A percentile compares a stretch with the other conserved stretches of the same genome.
Conservation (phyloP, 2,113 vertebrate genomes). For the Gasterosteus nipponicus region DNA sequence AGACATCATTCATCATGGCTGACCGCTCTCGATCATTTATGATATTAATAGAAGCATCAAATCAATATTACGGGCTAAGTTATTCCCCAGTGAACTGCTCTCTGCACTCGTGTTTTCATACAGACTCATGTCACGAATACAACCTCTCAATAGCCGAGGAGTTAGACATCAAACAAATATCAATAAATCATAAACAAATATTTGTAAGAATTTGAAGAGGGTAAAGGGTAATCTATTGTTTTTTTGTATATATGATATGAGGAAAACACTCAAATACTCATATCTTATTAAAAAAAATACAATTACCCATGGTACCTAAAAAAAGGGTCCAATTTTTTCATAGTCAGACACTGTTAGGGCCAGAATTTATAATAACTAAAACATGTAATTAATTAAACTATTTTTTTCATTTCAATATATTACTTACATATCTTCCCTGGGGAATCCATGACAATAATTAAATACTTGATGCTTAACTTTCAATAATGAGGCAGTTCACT, state of each 20-base stretch:
- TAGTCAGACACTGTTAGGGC: not conserved
- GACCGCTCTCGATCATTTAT: slow-evolving; percentile 73
- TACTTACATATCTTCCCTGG: not conserved
- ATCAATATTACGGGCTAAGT: slow-evolving; percentile 40
- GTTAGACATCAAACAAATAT: slow-evolving; percentile 1
- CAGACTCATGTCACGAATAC: slow-evolving; percentile 32
- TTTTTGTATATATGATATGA: not conserved
- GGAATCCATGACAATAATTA: not conserved
- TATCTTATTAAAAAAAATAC: not conserved
- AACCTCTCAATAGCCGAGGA: slow-evolving; percentile 7
- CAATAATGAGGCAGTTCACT: not conserved
- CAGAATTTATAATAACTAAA: no score
- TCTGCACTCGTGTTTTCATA: slow-evolving; percentile 36
- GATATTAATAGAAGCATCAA: slow-evolving; percentile 58
- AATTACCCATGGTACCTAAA: not conserved
- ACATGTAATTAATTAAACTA: not conserved
- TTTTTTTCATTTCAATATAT: not conserved
- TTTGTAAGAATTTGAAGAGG: not conserved
- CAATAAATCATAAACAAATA: no score
- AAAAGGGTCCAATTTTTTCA: no score
- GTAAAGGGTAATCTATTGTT: not conserved
- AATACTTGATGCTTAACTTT: not conserved
- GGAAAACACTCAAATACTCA: not conserved
- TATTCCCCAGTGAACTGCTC: slow-evolving; percentile 42
- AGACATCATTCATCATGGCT: slow-evolving; percentile 72